Evolutionary conservation across 2,113 vertebrate species (phyloP), one percentile per base, ranked within the genome.

Genomic region (Rhinogobius similis): DNA sequence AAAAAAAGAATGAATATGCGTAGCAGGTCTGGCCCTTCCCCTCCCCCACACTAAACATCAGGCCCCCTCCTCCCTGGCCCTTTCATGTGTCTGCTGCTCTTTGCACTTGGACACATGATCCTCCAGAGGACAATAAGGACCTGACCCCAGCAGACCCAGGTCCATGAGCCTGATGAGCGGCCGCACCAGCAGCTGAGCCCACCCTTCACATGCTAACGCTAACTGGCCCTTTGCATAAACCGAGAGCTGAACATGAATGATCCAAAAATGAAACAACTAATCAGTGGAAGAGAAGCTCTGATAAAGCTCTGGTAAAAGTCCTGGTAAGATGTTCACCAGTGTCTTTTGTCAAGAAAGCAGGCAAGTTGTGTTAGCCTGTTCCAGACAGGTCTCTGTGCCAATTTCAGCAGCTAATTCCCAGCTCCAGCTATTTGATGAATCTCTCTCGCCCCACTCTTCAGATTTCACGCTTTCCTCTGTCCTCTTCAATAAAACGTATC

Each of bases 171-270:
- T 77, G 73, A 84, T 71, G 76, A 62, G 71, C 66, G 41, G 63
- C 63, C 62, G 66, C 20, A 21, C n/a, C 38, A 67, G 18, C 82
- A 86, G 82, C 79, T 81, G 77, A 71, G 53, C 72, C 62, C 65
- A 43, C 67, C 41, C 23, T 50, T 23, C 32, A 12, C n/a, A 44
- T 20, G 26, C 50, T 50, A 8, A 50, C 43, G 43, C 16, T 13
- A 43, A 16, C 39, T 16, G 13, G 11, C 53, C 46, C 67, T 65
- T 13, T 27, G 62, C 38, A 12, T 38, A 18, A 62, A 48, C n/a
- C 8, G 23, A 55, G 23, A 38, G 36, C 11, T 52, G n/a, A 39
- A 3, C 18, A 20, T 9, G 46, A 50, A 21, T 10, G 46, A 9
- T 48, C 18, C 16, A 20, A 48, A 14, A 2, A 55, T 52, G 16